Base-by-base conservation (phyloP, 2,113 vertebrate genomes). In the Suricata suricatta region DNA sequence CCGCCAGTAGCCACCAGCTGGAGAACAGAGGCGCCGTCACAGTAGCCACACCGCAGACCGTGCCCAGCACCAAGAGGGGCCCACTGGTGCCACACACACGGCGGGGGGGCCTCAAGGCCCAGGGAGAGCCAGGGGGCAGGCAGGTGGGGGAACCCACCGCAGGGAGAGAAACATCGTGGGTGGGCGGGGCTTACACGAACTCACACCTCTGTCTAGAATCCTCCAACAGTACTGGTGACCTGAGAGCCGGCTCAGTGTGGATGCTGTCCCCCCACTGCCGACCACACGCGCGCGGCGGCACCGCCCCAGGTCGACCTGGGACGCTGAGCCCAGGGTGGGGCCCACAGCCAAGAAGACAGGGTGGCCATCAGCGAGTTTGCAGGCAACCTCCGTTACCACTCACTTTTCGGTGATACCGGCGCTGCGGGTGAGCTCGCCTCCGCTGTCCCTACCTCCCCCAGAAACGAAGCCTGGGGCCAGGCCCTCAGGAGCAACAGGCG, bases 31-130 rank as follows among this genome's bases (percentile, higher is more conserved):
- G 50, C 7, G 23, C 4, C 57, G 44, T 14, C 7, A 3, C 3
- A 1, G 3, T 2, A 1, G 3, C 41, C 64, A 21, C 68, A 38
- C 50, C 7, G 13, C 8, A 5, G 38, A 29, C 11, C 6, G 27
- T 14, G 60, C 47, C 29, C 27, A 2, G 16, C 35, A 38, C 29
- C 13, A 0, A 47, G 74, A 31, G 41, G 41, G 17, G 16, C 27
- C 14, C 0, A 9, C 25, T 27, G 8, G 41, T 47, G 74, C 74
- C 16, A 29, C 41, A 31, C 7, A 27, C 41, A 17, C 7, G 8
- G 74, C 27, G 44, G 72, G 38, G 38, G 27, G 41, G 44, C 41
- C 72, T 29, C 7, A 7, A 44, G 41, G 72, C 41, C 71, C 71
- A 44, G 25, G 38, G 23, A 74, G n/a, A 35, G 19, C 54, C 54